phyloP scores from a whole-genome alignment of 2,797 vertebrate genomes.

The Tympanoctomys barrerae region DNA sequence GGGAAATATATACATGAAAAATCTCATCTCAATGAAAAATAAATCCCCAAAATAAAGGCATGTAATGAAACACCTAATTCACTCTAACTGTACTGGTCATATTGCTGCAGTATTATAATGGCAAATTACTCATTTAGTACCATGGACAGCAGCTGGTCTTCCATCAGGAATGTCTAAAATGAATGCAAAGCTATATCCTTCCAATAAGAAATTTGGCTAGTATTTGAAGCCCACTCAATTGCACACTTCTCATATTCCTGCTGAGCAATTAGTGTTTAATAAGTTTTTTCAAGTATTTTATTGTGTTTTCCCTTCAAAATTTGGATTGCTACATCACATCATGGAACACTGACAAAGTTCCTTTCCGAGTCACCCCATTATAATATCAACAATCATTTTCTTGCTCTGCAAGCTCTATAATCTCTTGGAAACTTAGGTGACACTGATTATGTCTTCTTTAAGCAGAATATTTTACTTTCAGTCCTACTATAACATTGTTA shows the following conservation, averaged over 20 bases:
- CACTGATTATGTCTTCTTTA: neutral
- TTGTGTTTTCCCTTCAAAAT: constrained; percentile 12
- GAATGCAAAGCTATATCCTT: constrained; percentile 61
- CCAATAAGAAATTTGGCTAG: constrained; percentile 75
- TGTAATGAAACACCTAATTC: constrained; percentile 85
- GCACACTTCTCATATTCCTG: constrained; percentile 14
- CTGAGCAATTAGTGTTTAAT: constrained; percentile 63
- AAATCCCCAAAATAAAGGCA: constrained; percentile 83
- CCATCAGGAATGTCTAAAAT: constrained; percentile 73
- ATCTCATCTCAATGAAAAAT: constrained; percentile 85
- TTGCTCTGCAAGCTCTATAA: neutral
- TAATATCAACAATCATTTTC: constrained; percentile 20
- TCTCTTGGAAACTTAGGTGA: neutral
- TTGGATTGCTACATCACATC: neutral
- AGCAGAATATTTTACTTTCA: neutral
- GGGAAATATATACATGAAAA: constrained; percentile 85
- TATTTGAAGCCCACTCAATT: constrained; percentile 38
- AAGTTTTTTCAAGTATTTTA: constrained; percentile 40
- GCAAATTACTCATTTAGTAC: constrained; percentile 81
- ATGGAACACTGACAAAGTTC: neutral
- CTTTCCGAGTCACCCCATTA: neutral
- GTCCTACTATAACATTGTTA: neutral
- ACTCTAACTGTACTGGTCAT: constrained; percentile 82
- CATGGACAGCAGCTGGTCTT: constrained; percentile 83
- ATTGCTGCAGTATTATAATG: constrained; percentile 82